Evolutionary conservation across 2,888 invertebrate genomes (phyloP), one percentile per base, ranked within the genome.

Genomic region (Drosophila paramelanica): DNA sequence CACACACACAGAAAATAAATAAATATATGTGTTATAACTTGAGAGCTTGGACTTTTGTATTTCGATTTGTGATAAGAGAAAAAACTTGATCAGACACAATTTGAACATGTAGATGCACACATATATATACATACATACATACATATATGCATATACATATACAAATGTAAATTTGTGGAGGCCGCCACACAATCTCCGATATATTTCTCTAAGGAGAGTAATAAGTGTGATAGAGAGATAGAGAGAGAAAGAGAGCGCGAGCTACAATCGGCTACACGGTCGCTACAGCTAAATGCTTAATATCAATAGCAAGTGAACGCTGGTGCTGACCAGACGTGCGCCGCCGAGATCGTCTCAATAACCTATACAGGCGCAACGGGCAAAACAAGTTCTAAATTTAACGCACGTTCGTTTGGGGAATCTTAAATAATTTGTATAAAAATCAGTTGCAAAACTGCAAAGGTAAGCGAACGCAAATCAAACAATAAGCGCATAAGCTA

Each of bases 381-480:
- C 84, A 79, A 83, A 87, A 84, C 87, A 90, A 89, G 91, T 91
- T 91, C 88, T 88, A 84, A 82, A 82, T 73, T 84, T 87, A 89
- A 69, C 78, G 73, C 79, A 78, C 78, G 72, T 71, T 66, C 79
- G 72, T 69, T 79, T 66, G 75, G 73, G 60, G 75, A 73, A 66
- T 77, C 82, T 86, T 77, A 47, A 73, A 77, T 69, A 77, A 72
- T 59, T 69, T 71, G 61, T 76, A 78, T 73, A 64, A 67, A 77
- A 88, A 76, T 57, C 66, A 51, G 69, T 82, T 83, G 74, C 64
- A 70, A 73, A 82, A 71, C 73, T 69, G 73, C 58, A 67, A 74
- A 87, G 90, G 85, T 89, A 89, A 89, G 90, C 51, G 42, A 57
- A 11, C 38, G 20, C 20, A 71, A 62, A 36, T 56, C 10, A 25